Base-by-base conservation (phyloP, 1,140 invertebrate genomes). In the Anthonomus grandis region DNA sequence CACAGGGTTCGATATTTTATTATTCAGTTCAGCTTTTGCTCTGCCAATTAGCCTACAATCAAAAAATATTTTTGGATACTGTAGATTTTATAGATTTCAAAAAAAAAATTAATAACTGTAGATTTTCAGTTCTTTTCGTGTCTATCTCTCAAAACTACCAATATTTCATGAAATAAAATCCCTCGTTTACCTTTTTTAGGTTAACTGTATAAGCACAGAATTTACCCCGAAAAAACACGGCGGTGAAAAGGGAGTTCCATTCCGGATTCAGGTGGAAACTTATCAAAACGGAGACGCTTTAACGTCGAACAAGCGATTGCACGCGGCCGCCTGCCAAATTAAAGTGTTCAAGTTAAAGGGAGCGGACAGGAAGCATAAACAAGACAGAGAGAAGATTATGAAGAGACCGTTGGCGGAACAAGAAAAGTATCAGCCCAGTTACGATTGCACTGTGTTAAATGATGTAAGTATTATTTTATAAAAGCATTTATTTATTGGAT, bases 201-300 rank as follows among this genome's bases (percentile, higher is more conserved):
- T 97, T 2, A 95, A 98, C 75, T 97, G 93, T 72, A 97, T 97
- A 56, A 96, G 93, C 58, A 97, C 95, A 2, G 95, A 97, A 76
- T 98, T 98, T 72, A 97, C 95, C 1, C 91, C 93, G 0, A 97
- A 97, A 71, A 97, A 97, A 73, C 95, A 98, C 75, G 95, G 95
- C 21, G 95, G 95, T 3, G 95, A 97, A 74, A 97, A 97, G 74
- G 95, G 95, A 4, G 94, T 97, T 9, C 95, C 95, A 21, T 97
- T 98, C 77, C 82, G 95, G 17, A 88, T 98, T 58, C 92, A 97
- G 75, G 90, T 97, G 46, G 91, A 93, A 77, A 93, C 90, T 0
- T 88, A 83, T 74, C 76, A 86, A 44, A 78, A 83, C 60, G 75
- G 67, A 65, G 74, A 63, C 15, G 74, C 24, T 63, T 67, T 24